Evolutionary conservation across 2,888 invertebrate genomes (phyloP).

Genomic region (Eupithecia insigniata): DNA sequence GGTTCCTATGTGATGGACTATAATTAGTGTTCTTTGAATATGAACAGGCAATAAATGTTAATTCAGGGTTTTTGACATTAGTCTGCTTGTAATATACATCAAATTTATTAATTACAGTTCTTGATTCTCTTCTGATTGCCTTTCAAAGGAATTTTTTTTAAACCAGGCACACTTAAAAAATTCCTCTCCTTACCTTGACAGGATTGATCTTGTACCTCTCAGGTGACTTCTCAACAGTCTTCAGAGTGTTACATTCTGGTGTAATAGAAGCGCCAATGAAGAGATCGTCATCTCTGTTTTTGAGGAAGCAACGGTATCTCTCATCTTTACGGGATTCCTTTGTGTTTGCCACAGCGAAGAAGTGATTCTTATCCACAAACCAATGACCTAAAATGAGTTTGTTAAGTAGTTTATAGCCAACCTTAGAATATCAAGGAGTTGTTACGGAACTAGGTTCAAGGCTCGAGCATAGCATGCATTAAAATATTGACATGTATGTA

Average conservation of each 20-base stretch:
- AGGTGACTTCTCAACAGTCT: slow-evolving; percentile 96
- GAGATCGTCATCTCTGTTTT: slow-evolving; percentile 96
- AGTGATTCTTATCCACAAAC: slow-evolving; percentile 98
- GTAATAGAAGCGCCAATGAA: slow-evolving; percentile 97
- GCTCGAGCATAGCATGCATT: no score
- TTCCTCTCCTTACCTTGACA: slow-evolving; percentile 79
- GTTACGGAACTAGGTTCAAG: no score
- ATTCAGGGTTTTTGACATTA: no score
- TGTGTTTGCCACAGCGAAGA: slow-evolving; percentile 98
- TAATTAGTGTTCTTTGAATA: no score
- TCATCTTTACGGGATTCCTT: slow-evolving; percentile 98
- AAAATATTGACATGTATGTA: no score
- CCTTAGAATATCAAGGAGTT: background rate
- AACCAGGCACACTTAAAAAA: background rate
- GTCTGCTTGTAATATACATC: no score
- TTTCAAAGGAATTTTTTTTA: background rate
- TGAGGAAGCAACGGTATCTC: slow-evolving; percentile 96
- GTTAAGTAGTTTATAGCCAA: background rate
- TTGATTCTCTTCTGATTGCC: no score
- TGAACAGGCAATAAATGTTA: no score
- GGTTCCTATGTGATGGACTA: no score
- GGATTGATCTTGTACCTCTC: slow-evolving; percentile 94
- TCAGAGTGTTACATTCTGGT: slow-evolving; percentile 95
- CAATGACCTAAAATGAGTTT: slow-evolving; percentile 87
- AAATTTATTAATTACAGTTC: no score